These are phyloP conservation scores for Papilio gigon DNA, from an alignment of 2,888 invertebrate species.

Conservation along the genomic window DNA sequence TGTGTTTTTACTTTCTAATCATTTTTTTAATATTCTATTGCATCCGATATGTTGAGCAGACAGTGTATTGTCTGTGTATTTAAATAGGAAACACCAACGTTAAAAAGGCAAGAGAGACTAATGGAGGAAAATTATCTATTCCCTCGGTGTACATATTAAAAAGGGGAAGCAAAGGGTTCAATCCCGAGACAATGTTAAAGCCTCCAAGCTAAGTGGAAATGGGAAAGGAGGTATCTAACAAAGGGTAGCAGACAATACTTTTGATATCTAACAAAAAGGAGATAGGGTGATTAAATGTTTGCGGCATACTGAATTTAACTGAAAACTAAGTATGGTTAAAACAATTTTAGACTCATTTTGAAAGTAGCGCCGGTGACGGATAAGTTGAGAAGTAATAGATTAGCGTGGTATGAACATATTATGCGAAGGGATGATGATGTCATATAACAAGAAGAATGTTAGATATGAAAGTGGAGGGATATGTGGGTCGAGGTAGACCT, in stretches of 20 bases:
- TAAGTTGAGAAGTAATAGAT: too few relatives aligned
- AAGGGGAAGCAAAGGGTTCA: constrained; percentile 21
- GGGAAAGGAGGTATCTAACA: constrained; percentile 9
- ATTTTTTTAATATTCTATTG: neutral
- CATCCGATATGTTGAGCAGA: neutral
- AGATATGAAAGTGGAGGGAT: too few relatives aligned
- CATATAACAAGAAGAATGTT: too few relatives aligned
- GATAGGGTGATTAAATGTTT: neutral
- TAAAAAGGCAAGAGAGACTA: constrained; percentile 4
- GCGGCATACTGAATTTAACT: neutral
- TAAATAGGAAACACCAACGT: neutral
- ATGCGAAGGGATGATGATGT: too few relatives aligned
- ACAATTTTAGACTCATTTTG: too few relatives aligned
- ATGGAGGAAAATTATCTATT: constrained; percentile 23
- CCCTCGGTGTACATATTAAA: constrained; percentile 20
- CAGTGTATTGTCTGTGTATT: neutral
- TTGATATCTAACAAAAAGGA: constrained; percentile 9
- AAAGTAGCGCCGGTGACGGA: too few relatives aligned
- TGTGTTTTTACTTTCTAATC: too few relatives aligned
- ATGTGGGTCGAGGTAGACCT: too few relatives aligned
- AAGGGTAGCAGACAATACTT: constrained; percentile 12
- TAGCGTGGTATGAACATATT: too few relatives aligned
- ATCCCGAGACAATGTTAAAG: constrained; percentile 20
- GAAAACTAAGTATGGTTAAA: neutral
- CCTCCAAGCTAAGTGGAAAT: constrained; percentile 17